Evolutionary conservation across 2,888 invertebrate genomes (phyloP), one percentile per base, ranked within the genome.

Genomic region (Drosophila nr. perissopoda): DNA sequence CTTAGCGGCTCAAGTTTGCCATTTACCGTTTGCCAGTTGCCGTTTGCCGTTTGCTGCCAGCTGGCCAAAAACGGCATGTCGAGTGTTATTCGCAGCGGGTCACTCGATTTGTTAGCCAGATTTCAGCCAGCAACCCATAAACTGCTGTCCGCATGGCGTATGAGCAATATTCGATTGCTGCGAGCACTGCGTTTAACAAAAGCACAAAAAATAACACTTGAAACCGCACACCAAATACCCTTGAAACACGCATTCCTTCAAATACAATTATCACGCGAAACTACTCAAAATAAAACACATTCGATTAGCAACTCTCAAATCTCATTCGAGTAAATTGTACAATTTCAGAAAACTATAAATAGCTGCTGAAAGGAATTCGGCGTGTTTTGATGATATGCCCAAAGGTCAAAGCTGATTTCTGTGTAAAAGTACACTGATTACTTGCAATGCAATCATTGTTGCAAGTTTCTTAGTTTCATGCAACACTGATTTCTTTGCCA

Each of bases 61-160:
- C n/a, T 65, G 59, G 25, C 58, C 45, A 40, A 59, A 59, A 49
- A 33, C 42, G 49, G 58, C 21, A 42, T 62, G 59, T 53, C 59
- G 33, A 54, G 36, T 76, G 65, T 25, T 69, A 71, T 60, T 57
- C 78, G 59, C 71, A 71, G 62, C 57, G 71, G 76, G 76, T 48
- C 49, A 68, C 48, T 76, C 60, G 68, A 71, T 71, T 71, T 80
- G 71, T 69, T 65, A 66, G 53, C 64, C 58, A 61, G 65, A 67
- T 60, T 73, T 65, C 40, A 18, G 34, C 54, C 40, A 52, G 16
- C 49, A 63, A 40, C 40, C 36, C n/a, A 76, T 49, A 61, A 72
- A 52, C 62, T 62, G 62, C 62, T 60, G 59, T 66, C 56, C 60
- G 61, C 71, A 51, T n/a, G 45, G 58, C 79, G 77, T 79, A 80